phyloP scores from a whole-genome alignment of 2,797 vertebrate species.

The Crocidura indochinensis region DNA sequence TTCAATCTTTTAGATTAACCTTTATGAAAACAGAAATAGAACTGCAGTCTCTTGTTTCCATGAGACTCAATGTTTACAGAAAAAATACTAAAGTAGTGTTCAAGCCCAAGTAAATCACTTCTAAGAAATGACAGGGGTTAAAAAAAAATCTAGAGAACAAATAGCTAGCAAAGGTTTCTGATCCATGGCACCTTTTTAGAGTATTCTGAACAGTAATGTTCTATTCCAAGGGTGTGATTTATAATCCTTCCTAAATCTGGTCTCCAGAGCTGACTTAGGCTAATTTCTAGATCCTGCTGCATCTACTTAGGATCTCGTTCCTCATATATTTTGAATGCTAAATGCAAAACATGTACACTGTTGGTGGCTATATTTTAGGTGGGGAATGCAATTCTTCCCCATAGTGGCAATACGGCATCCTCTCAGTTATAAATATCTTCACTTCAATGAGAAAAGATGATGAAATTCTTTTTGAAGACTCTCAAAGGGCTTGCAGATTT shows the following conservation, averaged over 20 bases:
- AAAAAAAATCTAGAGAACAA: constrained; percentile 51
- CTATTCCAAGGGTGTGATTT: constrained; percentile 77
- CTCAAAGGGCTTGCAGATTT: constrained; percentile 88
- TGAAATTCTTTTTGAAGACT: constrained; percentile 88
- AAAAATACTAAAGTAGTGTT: constrained; percentile 56
- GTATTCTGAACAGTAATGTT: constrained; percentile 79
- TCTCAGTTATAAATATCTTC: constrained; percentile 87
- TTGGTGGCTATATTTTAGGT: constrained; percentile 86
- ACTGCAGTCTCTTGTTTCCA: constrained; percentile 16
- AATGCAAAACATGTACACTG: constrained; percentile 87
- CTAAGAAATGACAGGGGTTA: constrained; percentile 37
- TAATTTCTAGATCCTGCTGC: constrained; percentile 86
- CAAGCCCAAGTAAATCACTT: constrained; percentile 21
- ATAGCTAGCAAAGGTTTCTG: constrained; percentile 61
- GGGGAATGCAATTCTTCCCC: constrained; percentile 85
- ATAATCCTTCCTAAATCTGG: constrained; percentile 84
- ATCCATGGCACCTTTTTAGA: constrained; percentile 74
- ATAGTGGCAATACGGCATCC: constrained; percentile 83
- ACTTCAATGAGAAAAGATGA: constrained; percentile 88
- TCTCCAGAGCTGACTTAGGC: constrained; percentile 87
- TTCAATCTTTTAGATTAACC: constrained; percentile 44
- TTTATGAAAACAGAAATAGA: constrained; percentile 47
- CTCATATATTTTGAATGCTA: constrained; percentile 87
- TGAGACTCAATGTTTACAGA: constrained; percentile 42
- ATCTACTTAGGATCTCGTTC: constrained; percentile 84